These are phyloP conservation scores for Drosophila tripunctata DNA, from an alignment of 2,888 invertebrate genomes.

Conservation along the genomic window DNA sequence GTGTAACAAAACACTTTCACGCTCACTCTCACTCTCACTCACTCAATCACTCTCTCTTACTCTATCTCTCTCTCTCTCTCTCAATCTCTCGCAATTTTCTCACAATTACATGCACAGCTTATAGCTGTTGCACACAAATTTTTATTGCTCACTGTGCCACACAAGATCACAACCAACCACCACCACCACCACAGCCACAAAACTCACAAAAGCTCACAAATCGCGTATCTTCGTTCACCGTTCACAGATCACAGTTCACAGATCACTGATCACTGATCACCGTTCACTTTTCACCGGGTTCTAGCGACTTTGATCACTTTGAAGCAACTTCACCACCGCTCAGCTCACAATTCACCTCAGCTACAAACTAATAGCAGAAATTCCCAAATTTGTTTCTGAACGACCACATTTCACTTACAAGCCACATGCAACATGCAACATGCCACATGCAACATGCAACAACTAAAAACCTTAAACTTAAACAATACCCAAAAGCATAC, in stretches of 20 bases:
- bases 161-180: constrained; percentile 20
- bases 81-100: constrained; percentile 48
- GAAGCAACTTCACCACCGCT: constrained; percentile 61
- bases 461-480: constrained; percentile 40
- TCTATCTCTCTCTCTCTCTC: constrained; percentile 30
- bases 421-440: constrained; percentile 40
- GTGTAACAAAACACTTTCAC: constrained; percentile 52
- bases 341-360: constrained; percentile 69
- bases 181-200: constrained; percentile 31
- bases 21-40: constrained; percentile 51
- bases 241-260: constrained; percentile 42
- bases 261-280: constrained; percentile 38
- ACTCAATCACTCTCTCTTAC: constrained; percentile 40
- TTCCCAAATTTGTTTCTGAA: constrained; percentile 44
- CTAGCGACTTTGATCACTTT: constrained; percentile 55
- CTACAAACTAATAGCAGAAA: constrained; percentile 34
- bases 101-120: constrained; percentile 57
- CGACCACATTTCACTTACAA: constrained; percentile 53
- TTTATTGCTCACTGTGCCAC: constrained; percentile 59
- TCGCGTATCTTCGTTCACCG: too few species aligned
- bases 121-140: constrained; percentile 54
- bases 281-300: constrained; percentile 36
- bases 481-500: constrained; percentile 2
- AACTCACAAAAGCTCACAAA: constrained; percentile 25
- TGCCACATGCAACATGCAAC: constrained; percentile 42